These are phyloP conservation scores for Vireo altiloquus DNA, from an alignment of 2,113 vertebrate genomes.

Conservation along the genomic window DNA sequence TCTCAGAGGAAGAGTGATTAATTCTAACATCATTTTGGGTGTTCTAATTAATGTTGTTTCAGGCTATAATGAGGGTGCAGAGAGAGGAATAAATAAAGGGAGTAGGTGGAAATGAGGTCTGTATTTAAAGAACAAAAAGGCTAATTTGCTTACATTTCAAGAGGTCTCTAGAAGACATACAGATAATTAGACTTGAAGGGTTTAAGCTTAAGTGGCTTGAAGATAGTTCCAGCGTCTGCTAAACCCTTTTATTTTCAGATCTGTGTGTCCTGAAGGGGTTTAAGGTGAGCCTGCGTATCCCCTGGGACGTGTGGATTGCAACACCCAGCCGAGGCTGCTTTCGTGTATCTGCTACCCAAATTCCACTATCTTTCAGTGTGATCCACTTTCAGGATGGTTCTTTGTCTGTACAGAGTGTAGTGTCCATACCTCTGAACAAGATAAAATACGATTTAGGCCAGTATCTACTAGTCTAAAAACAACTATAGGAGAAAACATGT, in stretches of 20 bases:
- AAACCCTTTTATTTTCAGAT: neutral
- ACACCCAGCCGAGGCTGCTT: fast-evolving
- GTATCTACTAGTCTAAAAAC: neutral
- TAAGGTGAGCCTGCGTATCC: neutral
- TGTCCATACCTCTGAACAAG: neutral
- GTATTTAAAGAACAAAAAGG: neutral
- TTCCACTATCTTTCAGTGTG: neutral
- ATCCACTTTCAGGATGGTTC: neutral
- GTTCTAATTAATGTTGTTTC: neutral
- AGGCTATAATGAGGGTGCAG: neutral
- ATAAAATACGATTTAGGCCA: neutral
- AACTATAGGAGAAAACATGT: neutral
- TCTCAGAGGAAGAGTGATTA: neutral
- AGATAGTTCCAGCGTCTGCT: neutral
- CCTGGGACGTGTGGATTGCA: fast-evolving
- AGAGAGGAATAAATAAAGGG: neutral
- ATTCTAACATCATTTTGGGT: neutral
- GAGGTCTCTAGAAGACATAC: neutral
- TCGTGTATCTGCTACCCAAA: neutral
- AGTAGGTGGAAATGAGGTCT: neutral
- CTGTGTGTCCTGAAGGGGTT: neutral
- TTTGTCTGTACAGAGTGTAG: neutral
- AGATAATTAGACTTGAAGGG: neutral
- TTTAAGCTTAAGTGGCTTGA: neutral
- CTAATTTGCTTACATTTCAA: neutral